Evolutionary conservation across 1,140 invertebrate species (phyloP), one percentile per base, ranked within the genome.

Genomic region (Lethrus apterus): DNA sequence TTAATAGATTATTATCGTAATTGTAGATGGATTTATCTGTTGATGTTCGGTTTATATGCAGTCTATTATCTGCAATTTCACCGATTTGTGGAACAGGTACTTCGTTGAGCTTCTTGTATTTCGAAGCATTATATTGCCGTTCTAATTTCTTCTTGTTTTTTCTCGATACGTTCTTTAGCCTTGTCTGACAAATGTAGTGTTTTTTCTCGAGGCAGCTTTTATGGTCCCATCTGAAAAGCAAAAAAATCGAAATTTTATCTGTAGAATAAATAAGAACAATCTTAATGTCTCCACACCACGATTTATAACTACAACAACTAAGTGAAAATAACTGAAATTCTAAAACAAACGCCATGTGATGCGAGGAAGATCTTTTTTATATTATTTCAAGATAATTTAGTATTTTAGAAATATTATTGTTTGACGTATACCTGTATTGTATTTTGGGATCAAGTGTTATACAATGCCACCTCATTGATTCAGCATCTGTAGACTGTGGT

Each of bases 151-250:
- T 68, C 19, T 68, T 52, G 41, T 69, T 69, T 5, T 64, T 52
- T 48, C 68, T 69, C 2, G 60, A 55, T 2, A 72, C 65, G 44
- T 70, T 71, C 18, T 58, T 64, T 1, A 72, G 56, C 52, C 68
- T 72, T 18, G 69, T 69, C 61, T 85, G 79, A 64, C 83, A 84
- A 53, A 84, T 76, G 64, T 73, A 85, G 54, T 80, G 71, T 50
- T 78, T 79, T 7, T 62, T 62, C 44, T 77, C 67, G 18, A 75
- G 60, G 59, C 81, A 83, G 54, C 67, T 74, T 26, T 67, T 66
- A 2, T 78, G 71, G 36, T 70, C 71, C 81, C 81, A 84, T 60
- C 73, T 75, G 60, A 14, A 64, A 67, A 48, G 35, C 33, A 9
- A 1, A 21, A 41, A 46, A 54, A 48, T 58, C 52, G 53, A 60